Evolutionary conservation across 2,888 invertebrate genomes (phyloP).

Genomic region (Eucriotettix oculatus): DNA sequence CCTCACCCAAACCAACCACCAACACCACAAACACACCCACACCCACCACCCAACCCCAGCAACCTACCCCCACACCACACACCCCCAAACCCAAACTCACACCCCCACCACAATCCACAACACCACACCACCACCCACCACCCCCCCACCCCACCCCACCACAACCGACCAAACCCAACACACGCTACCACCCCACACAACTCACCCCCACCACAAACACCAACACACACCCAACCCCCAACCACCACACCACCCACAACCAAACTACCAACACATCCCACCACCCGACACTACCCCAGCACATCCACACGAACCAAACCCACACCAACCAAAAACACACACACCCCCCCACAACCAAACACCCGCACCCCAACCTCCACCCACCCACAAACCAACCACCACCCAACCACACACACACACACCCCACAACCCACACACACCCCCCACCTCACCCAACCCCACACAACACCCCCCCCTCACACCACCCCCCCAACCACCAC

Average conservation of each 20-base stretch:
- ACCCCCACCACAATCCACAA: background rate
- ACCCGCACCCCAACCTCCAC: too few species aligned
- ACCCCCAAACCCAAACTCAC: background rate
- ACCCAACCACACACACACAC: too few species aligned
- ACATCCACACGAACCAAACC: background rate
- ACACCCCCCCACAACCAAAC: too few species aligned
- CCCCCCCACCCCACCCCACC: too few species aligned
- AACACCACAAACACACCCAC: background rate
- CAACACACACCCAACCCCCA: background rate
- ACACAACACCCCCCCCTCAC: too few species aligned
- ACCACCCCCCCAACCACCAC: too few species aligned
- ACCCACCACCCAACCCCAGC: background rate
- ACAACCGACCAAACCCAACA: background rate
- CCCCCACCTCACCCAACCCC: too few species aligned
- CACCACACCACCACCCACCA: too few species aligned
- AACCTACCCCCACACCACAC: background rate
- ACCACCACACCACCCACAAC: background rate
- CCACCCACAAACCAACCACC: too few species aligned
- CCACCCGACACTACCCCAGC: background rate
- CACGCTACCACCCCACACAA: background rate
- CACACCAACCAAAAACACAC: background rate
- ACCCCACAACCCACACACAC: too few species aligned
- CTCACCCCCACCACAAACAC: background rate
- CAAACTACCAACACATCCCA: background rate
- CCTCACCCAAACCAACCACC: too few species aligned